Conservation (phyloP, 1,140 invertebrate species). For the Drosophila nannoptera region DNA sequence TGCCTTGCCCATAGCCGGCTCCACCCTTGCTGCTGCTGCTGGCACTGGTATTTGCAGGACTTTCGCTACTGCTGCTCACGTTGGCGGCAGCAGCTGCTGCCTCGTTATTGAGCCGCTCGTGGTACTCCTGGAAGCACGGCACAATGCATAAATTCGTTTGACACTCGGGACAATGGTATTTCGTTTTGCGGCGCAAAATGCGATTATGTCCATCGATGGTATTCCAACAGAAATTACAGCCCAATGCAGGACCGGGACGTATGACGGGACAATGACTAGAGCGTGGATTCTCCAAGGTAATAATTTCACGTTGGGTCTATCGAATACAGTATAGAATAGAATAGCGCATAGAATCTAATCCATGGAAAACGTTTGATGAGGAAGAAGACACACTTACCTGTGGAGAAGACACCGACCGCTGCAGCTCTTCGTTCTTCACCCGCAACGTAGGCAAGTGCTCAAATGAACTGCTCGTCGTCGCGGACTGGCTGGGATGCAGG, state of each 20-base stretch:
- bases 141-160: conserved; percentile 92
- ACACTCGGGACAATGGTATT: conserved; percentile 92
- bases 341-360: background rate
- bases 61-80: conserved; percentile 37
- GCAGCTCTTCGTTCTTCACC: conserved; percentile 80
- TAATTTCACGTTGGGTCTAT: conserved; percentile 75
- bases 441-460: conserved; percentile 79
- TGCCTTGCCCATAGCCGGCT: conserved; percentile 28
- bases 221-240: conserved; percentile 93
- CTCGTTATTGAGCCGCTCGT: conserved; percentile 81
- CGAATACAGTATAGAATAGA: conserved; percentile 2
- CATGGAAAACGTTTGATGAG: background rate
- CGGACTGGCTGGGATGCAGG: conserved; percentile 58
- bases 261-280: conserved; percentile 88
- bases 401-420: conserved; percentile 82
- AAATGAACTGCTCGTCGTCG: conserved; percentile 65
- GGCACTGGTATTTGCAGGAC: conserved; percentile 40
- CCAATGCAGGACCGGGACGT: conserved; percentile 88
- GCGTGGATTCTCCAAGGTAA: conserved; percentile 79
- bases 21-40: conserved; percentile 46
- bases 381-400: conserved; percentile 75
- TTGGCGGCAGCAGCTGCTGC: conserved; percentile 43
- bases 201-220: conserved; percentile 89
- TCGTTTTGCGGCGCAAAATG: conserved; percentile 90
- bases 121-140: conserved; percentile 90